These are phyloP conservation scores for Muntiacus reevesi DNA, from an alignment of 2,113 vertebrate genomes.

Conservation along the genomic window DNA sequence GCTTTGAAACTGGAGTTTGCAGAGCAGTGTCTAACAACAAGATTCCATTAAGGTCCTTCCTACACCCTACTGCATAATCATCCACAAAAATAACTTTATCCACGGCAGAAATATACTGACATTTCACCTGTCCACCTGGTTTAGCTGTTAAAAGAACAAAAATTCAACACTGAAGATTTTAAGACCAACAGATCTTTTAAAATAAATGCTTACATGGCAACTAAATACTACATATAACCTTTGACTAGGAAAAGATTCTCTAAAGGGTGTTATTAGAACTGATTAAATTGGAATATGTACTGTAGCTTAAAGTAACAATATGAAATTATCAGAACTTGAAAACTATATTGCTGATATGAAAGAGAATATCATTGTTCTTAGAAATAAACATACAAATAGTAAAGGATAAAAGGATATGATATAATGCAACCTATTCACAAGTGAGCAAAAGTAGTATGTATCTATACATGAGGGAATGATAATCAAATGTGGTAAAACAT, in stretches of 20 bases:
- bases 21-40: conserved; percentile 97
- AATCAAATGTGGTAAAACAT: background rate
- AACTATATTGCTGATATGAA: background rate
- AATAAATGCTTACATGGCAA: background rate
- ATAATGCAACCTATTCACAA: background rate
- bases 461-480: background rate
- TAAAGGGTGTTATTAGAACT: background rate
- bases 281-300: background rate
- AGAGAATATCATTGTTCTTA: background rate
- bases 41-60: conserved; percentile 99
- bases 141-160: conserved; percentile 86
- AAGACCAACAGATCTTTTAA: conserved; percentile 6
- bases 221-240: background rate
- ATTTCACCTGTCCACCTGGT: conserved; percentile 94
- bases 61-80: conserved; percentile 97
- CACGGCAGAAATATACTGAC: conserved; percentile 98
- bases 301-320: background rate
- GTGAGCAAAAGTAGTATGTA: background rate
- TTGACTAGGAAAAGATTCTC: background rate
- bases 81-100: conserved; percentile 99
- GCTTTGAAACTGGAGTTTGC: conserved; percentile 96
- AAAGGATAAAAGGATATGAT: background rate
- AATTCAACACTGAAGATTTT: conserved; percentile 21
- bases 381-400: background rate
- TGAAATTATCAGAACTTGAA: conserved; percentile 14